Percentiles rank a stretch among this genome's conserved stretches.
Evolutionary conservation across 2,113 vertebrate genomes (phyloP).

Genomic region (Equus quagga): DNA sequence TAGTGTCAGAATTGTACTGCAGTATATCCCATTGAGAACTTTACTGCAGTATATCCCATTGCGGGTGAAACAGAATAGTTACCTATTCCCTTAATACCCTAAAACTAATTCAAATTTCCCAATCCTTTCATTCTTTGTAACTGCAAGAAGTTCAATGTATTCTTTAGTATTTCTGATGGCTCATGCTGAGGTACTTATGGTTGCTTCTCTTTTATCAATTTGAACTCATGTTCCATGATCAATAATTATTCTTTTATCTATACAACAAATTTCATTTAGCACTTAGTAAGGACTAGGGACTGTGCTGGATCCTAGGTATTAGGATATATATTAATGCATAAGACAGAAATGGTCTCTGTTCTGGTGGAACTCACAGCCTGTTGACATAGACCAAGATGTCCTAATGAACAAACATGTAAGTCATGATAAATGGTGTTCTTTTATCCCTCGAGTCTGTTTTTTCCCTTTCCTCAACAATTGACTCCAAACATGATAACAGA

Average conservation of each 20-base stretch:
- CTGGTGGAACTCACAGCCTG: not conserved
- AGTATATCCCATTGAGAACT: not conserved
- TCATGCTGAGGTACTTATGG: not conserved
- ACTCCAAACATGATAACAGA: not conserved
- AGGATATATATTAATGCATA: not conserved
- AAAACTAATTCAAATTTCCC: not conserved
- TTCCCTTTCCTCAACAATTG: not conserved
- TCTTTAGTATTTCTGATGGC: not conserved
- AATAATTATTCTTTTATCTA: conserved; percentile 18
- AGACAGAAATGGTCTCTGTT: not conserved
- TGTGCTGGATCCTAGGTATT: not conserved
- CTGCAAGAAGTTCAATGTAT: not conserved
- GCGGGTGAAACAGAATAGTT: not conserved
- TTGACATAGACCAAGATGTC: not conserved
- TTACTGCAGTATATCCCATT: not conserved
- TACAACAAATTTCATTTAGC: not conserved
- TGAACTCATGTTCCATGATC: not conserved
- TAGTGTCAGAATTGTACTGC: not conserved
- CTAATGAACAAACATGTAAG: not conserved
- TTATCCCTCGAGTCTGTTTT: not conserved
- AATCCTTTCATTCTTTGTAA: not conserved
- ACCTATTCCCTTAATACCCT: not conserved
- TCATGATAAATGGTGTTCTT: not conserved
- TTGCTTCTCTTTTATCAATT: not conserved
- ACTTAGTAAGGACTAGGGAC: not conserved